Evolutionary conservation across 2,113 vertebrate genomes (phyloP).

Genomic region (Tor tambroides): DNA sequence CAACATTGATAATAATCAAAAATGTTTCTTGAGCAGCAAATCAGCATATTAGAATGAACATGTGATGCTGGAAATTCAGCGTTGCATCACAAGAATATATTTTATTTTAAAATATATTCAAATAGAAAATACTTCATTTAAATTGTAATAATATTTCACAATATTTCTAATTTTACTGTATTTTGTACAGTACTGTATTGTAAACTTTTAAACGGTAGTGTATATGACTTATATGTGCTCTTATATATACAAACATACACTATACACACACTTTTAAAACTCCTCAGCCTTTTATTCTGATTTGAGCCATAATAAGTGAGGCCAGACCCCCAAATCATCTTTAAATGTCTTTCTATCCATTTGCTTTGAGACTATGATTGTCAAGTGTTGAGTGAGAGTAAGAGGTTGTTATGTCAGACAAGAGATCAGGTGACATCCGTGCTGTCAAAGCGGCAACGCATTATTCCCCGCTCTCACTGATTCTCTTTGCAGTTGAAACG

Average conservation of each 20-base stretch:
- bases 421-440: background rate
- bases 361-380: background rate
- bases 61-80: background rate
- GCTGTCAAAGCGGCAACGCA: background rate
- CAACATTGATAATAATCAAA: too few species aligned
- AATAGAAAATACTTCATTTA: background rate
- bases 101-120: background rate
- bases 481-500: conserved; percentile 8
- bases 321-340: background rate
- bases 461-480: background rate
- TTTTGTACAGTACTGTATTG: too few species aligned
- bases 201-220: too few species aligned
- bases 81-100: background rate
- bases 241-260: too few species aligned
- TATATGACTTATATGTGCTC: too few species aligned
- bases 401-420: background rate
- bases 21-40: background rate
- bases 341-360: background rate
- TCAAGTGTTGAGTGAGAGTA: background rate
- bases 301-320: background rate
- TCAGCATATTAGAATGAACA: background rate
- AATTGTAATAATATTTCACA: background rate
- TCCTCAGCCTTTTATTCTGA: background rate
- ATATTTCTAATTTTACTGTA: background rate
- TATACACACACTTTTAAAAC: background rate